phyloP scores from a whole-genome alignment of 23 tunicate genomes.

The Halocynthia roretzi region DNA sequence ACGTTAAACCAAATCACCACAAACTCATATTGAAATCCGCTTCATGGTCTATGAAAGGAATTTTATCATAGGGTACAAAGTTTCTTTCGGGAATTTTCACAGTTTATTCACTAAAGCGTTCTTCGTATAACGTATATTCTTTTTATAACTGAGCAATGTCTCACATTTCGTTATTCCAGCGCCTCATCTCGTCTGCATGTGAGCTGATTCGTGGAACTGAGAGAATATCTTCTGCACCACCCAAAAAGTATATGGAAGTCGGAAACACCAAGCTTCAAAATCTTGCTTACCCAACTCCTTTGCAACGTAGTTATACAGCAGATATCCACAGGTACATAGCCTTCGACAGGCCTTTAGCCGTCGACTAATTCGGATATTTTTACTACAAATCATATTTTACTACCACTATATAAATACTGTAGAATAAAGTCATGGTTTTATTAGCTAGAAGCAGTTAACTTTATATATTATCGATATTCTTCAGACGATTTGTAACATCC shows the following conservation, averaged over 20 bases:
- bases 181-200: slow-evolving; percentile 39
- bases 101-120: neutral
- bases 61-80: neutral
- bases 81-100: neutral
- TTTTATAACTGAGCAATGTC: neutral
- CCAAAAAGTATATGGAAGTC: slow-evolving; percentile 27
- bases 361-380: too few species aligned
- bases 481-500: slow-evolving; percentile 14
- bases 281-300: slow-evolving; percentile 8
- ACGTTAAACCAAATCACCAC: neutral
- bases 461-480: neutral
- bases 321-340: slow-evolving; percentile 28
- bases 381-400: too few species aligned
- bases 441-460: too few species aligned
- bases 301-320: slow-evolving; percentile 46
- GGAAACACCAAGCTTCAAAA: slow-evolving; percentile 67
- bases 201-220: slow-evolving; percentile 28
- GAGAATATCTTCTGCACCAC: neutral
- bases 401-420: too few species aligned
- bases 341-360: too few species aligned
- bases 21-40: neutral
- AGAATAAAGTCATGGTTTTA: too few species aligned
- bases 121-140: neutral
- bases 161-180: slow-evolving; percentile 9
- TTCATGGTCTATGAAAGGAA: neutral